Percentiles rank a stretch among this genome's conserved stretches.
These are phyloP conservation scores for Aurelia sp. DNA, from an alignment of 30 jellyfish, hydroid and myxozoan species.

Conservation along the genomic window DNA sequence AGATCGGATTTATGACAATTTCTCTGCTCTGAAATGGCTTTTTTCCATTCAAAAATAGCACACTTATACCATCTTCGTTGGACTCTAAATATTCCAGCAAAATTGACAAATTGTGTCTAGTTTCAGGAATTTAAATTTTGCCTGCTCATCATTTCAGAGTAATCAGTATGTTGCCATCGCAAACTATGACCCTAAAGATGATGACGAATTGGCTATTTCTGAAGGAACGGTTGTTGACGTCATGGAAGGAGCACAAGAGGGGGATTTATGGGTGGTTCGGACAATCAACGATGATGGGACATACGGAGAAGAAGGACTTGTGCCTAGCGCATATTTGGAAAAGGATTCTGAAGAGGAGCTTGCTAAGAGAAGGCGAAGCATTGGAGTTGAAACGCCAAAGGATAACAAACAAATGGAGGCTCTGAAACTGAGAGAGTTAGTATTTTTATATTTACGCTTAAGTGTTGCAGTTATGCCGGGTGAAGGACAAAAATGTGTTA, in stretches of 20 bases:
- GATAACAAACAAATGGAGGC: slow-evolving; percentile 75
- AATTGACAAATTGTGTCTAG: too few relatives aligned
- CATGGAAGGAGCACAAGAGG: slow-evolving; percentile 81
- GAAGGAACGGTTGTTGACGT: slow-evolving; percentile 92
- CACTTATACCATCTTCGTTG: too few relatives aligned
- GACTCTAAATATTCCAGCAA: too few relatives aligned
- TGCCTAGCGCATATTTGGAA: slow-evolving; percentile 89
- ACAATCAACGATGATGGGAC: slow-evolving; percentile 87
- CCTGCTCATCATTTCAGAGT: slow-evolving; percentile 45
- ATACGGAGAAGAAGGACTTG: slow-evolving; percentile 89
- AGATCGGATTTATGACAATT: too few relatives aligned
- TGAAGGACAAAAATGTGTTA: too few relatives aligned
- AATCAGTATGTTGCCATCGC: slow-evolving; percentile 90
- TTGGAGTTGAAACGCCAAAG: slow-evolving; percentile 59
- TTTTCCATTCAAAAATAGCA: too few relatives aligned
- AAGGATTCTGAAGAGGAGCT: slow-evolving; percentile 73
- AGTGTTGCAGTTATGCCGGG: too few relatives aligned
- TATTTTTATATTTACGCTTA: not conserved
- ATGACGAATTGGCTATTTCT: slow-evolving; percentile 65
- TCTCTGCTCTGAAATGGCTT: too few relatives aligned
- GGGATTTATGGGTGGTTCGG: slow-evolving; percentile 89
- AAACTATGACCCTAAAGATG: slow-evolving; percentile 87
- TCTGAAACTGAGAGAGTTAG: slow-evolving; percentile 84
- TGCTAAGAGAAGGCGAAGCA: slow-evolving; percentile 55
- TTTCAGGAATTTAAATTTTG: too few relatives aligned